Evolutionary conservation across 1,140 invertebrate species (phyloP).

Genomic region (Zeugodacus cucurbitae): DNA sequence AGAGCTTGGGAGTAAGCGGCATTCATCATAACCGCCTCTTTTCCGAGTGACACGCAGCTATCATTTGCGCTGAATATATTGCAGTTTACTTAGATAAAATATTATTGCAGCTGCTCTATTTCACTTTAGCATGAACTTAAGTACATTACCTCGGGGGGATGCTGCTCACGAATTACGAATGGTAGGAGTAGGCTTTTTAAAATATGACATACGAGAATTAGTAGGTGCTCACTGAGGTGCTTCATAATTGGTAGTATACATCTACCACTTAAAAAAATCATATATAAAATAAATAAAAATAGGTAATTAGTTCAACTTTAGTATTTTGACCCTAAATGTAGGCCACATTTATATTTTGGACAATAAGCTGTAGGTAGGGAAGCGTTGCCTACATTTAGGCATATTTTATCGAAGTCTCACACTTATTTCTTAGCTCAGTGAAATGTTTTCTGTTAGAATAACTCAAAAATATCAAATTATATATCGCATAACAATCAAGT

Average conservation of each 20-base stretch:
- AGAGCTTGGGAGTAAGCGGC: background rate
- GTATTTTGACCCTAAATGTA: background rate
- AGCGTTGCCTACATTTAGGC: background rate
- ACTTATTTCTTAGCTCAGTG: background rate
- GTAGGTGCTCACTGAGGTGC: too few relatives aligned
- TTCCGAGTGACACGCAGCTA: background rate
- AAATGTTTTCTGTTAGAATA: too few relatives aligned
- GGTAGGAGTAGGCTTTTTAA: background rate
- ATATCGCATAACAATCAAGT: too few relatives aligned
- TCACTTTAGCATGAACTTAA: background rate
- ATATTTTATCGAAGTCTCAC: background rate
- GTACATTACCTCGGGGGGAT: background rate
- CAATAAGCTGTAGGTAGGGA: too few relatives aligned
- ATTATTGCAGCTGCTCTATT: background rate
- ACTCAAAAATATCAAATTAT: too few relatives aligned
- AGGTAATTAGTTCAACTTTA: too few relatives aligned
- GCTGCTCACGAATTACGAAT: background rate
- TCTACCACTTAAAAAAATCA: too few relatives aligned
- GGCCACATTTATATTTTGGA: background rate
- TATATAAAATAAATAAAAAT: too few relatives aligned
- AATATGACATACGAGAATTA: too few relatives aligned
- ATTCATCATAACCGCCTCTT: constrained; percentile 9
- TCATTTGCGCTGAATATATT: background rate
- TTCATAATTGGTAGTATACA: too few relatives aligned
- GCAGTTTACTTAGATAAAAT: background rate